Conservation (phyloP, 1,140 invertebrate species). For the Saccostrea cuccullata region DNA sequence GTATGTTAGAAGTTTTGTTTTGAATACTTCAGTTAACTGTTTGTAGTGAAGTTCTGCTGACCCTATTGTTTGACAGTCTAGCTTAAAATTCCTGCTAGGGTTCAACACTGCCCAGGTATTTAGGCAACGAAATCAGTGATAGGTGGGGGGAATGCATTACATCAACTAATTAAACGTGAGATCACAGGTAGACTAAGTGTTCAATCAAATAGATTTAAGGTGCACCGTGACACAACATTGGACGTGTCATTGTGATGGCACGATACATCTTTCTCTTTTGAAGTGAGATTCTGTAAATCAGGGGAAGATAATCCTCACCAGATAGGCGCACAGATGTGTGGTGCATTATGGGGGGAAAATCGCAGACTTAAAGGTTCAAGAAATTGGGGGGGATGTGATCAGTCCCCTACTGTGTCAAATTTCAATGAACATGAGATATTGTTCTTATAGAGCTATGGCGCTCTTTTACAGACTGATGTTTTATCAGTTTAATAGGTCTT, state of each 20-base stretch:
- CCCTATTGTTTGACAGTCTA: conserved; percentile 12
- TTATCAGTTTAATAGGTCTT: conserved; percentile 34
- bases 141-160: conserved; percentile 29
- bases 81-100: conserved; percentile 15
- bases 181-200: conserved; percentile 24
- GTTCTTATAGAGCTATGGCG: background rate
- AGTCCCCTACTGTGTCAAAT: background rate
- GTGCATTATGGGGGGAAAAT: background rate
- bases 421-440: background rate
- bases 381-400: background rate
- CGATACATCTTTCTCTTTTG: background rate
- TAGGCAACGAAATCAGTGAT: conserved; percentile 17
- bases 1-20: background rate
- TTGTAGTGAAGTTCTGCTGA: background rate
- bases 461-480: background rate
- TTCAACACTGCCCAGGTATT: conserved; percentile 23
- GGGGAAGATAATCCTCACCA: background rate
- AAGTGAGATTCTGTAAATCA: conserved; percentile 24
- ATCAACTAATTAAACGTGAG: conserved; percentile 4
- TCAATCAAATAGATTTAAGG: conserved; percentile 25
- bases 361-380: background rate
- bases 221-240: conserved; percentile 29
- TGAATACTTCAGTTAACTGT: conserved; percentile 1
- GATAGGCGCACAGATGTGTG: background rate
- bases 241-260: conserved; percentile 4